These are phyloP conservation scores for Morone saxatilis DNA, from an alignment of 2,113 vertebrate species.

Conservation along the genomic window DNA sequence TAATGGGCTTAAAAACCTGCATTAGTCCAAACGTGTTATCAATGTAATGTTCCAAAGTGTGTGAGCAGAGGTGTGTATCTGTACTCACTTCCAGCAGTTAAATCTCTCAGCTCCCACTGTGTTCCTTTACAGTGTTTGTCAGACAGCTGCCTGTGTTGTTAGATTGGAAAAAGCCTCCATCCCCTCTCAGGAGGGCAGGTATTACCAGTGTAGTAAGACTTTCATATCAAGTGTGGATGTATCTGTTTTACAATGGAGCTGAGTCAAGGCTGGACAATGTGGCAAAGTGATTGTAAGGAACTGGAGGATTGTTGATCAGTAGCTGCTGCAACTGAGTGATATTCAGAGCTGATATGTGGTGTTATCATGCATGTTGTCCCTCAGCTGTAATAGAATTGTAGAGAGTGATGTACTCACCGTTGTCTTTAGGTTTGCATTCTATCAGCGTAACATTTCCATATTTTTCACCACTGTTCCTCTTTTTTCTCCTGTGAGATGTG, in stretches of 20 bases:
- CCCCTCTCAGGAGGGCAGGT: constrained; percentile 22
- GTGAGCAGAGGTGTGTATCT: constrained; percentile 18
- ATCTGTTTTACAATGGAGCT: constrained; percentile 9
- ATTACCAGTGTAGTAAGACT: constrained; percentile 17
- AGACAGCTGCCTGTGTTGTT: constrained; percentile 46
- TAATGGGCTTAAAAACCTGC: constrained; percentile 14
- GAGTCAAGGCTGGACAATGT: constrained; percentile 6
- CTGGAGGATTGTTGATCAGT: background rate
- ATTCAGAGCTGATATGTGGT: background rate
- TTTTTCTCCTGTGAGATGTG: constrained; percentile 12
- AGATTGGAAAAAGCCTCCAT: constrained; percentile 33
- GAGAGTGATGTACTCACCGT: background rate
- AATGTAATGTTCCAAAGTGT: constrained; percentile 38
- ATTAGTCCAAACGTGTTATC: constrained; percentile 35
- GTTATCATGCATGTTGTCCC: background rate
- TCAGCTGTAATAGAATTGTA: background rate
- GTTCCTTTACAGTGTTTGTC: constrained; percentile 37
- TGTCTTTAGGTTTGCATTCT: constrained; percentile 3
- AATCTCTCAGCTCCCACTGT: constrained; percentile 39
- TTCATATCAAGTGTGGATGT: constrained; percentile 22
- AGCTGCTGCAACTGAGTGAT: background rate
- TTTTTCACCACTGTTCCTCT: constrained; percentile 6
- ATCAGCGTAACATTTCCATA: background rate
- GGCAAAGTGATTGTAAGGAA: background rate
- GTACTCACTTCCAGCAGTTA: constrained; percentile 34